Base-by-base conservation (phyloP, 1,140 invertebrate genomes). In the Zaprionus taronus region DNA sequence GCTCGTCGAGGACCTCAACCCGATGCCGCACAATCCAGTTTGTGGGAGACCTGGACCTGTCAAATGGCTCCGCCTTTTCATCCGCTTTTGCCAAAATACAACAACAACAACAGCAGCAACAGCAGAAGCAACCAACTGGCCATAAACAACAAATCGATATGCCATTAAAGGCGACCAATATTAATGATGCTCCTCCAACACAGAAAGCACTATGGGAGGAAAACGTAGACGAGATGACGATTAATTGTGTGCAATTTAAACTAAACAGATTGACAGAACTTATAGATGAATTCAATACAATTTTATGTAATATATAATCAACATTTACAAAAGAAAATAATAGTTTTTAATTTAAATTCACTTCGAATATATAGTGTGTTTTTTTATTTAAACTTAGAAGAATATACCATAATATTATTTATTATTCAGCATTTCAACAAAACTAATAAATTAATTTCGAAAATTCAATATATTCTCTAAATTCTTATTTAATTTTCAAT, bases 81-180 rank as follows among this genome's bases (percentile, higher is more conserved):
- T 68, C 38, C 62, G 58, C 64, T 73, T 78, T 69, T 51, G 28
- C 56, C 51, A 67, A 67, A 67, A 61, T 31, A 24, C 65, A 53
- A 20, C 26, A 38, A 38, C 26, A 56, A 38, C 62, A 53, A 22
- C 77, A 56, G 72, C 72, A 67, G 57, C 36, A 60, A 34, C 28
- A 34, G 20, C 41, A 71, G 17, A n/a, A 64, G 49, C 49, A 60
- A 41, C 57, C 53, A 70, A 66, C 66, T 56, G 61, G 60, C 51
- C 49, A 80, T 69, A 77, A 80, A 64, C 83, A 76, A 71, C 70
- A 83, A 85, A 89, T 89, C 84, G 81, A 89, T 89, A 89, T 68
- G 17, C 75, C 67, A 90, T 81, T 79, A 79, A 83, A 65, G 41
- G 44, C 71, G 22, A 47, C 53, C 61, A 62, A 76, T 65, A 76